A percentile compares a stretch with the other conserved stretches of the same genome.
These are phyloP conservation scores for Onychomys arenicola DNA, from an alignment of 2,797 vertebrate species.

Conservation along the genomic window DNA sequence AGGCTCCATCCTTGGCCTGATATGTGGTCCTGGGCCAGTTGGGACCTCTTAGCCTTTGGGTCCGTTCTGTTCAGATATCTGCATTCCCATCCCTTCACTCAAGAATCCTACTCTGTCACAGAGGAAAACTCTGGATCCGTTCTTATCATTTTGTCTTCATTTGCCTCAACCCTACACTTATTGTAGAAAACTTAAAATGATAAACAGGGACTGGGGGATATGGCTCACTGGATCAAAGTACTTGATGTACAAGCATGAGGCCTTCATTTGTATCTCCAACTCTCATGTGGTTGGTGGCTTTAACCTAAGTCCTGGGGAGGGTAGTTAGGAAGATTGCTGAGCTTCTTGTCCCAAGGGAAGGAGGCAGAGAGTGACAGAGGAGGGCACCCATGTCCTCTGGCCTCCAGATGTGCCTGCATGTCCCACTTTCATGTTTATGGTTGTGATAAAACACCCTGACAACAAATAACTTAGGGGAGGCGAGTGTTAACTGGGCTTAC, in stretches of 20 bases:
- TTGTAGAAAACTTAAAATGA: not conserved
- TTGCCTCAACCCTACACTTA: not conserved
- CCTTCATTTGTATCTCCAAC: not conserved
- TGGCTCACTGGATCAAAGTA: not conserved
- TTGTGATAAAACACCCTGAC: not conserved
- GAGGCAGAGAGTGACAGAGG: not conserved
- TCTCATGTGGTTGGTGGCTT: not conserved
- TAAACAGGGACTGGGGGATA: not conserved
- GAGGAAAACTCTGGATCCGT: not conserved
- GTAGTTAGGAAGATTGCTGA: not conserved
- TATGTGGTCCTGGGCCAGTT: not conserved
- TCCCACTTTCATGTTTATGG: not conserved
- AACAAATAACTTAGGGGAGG: not conserved
- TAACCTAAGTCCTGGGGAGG: not conserved
- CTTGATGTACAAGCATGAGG: not conserved
- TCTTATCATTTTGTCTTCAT: not conserved
- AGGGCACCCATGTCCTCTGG: not conserved
- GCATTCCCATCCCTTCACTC: not conserved
- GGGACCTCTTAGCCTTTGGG: not conserved
- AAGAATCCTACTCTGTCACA: not conserved
- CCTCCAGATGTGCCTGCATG: not conserved
- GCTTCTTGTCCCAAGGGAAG: not conserved
- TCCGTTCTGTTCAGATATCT: rapidly evolving
- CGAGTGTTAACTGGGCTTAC: not conserved
- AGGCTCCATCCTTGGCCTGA: not conserved